Evolutionary conservation across 2,797 vertebrate genomes (phyloP), one percentile per base, ranked within the genome.

Genomic region (Acanthornis magna): DNA sequence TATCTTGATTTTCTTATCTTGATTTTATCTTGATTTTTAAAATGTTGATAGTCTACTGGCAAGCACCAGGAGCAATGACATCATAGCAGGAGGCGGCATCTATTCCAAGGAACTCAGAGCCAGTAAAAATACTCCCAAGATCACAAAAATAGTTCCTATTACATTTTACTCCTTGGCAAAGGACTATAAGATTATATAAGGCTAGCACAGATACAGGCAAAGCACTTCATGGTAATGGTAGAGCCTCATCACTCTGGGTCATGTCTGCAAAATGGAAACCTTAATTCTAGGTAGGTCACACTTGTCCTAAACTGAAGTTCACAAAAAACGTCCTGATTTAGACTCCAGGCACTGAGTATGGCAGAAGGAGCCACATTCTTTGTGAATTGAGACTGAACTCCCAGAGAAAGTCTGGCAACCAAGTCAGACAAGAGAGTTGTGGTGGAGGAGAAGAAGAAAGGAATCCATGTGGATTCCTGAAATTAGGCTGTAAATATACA

Each of bases 21-120:
- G 50, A n/a, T 68, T 85, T 91, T 72, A 67, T 84, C 82, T 76
- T 22, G 38, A 14, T 78, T 78, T 91, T 81, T 34, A 1, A 38
- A 36, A 66, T 82, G 85, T 75, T 72, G 42, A 58, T 89, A 91
- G 79, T 58, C 93, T 86, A 62, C 85, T 88, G 91, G 80, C 79
- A 89, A 95, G 91, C 70, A 86, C 78, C 91, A 94, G 77, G n/a
- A 95, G 76, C 18, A 0, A 80, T 96, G 95, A 97, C 53, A 78
- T 96, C 95, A 95, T 84, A 29, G 51, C 70, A 96, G 92, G 94
- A 94, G 95, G 95, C 82, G 96, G 94, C 94, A 94, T 92, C 93
- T 97, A 96, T 95, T 94, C 89, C 62, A 55, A 79, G 94, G 73
- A 89, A 83, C 87, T 93, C 62, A 53, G 85, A 95, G 95, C 76